Evolutionary conservation across 1,140 invertebrate species (phyloP), one percentile per base, ranked within the genome.

Genomic region (Bombus waltoni): DNA sequence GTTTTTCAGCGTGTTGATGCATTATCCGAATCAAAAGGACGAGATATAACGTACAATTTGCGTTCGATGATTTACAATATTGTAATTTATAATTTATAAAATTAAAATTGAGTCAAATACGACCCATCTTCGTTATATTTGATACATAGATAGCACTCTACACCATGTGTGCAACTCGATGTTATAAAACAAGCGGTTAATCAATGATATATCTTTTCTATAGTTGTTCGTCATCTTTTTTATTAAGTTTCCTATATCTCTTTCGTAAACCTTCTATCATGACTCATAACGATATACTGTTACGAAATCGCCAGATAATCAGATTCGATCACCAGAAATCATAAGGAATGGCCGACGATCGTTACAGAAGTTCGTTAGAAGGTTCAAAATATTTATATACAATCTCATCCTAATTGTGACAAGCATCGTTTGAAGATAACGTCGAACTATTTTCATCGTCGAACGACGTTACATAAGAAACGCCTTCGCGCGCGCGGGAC

Each of bases 381-480:
- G 38, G 47, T 44, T 72, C 9, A 35, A 81, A 47, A 53, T 44
- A 47, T 32, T 66, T 35, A 35, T 35, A 35, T 9, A 35, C n/a
- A 66, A 35, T 35, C 15, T 66, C 32, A 8, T 35, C 15, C n/a
- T 35, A 35, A 66, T 66, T 6, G 32, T 66, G 65, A 35, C 65
- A 42, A 22, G 57, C 38, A 74, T 62, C 28, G 35, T 76, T 68
- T 18, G 11, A 32, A 8, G 62, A 53, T 35, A 57, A 74, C 9
- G 22, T 22, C n/a, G 9, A 25, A 28, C 32, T 42, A 38, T 42
- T 25, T 35, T 9, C 28, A 40, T 15, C 38, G 0, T n/a, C 28
- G 65, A 70, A 59, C 28, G 32, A 25, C 4, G 66, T 87, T 83
- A 87, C 74, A 57, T 83, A 87, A 87, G 28, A 8, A 32, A 15